Percentiles rank a stretch among this genome's conserved stretches.
Conservation (phyloP, 2,113 vertebrate species). For the Albula goreensis region DNA sequence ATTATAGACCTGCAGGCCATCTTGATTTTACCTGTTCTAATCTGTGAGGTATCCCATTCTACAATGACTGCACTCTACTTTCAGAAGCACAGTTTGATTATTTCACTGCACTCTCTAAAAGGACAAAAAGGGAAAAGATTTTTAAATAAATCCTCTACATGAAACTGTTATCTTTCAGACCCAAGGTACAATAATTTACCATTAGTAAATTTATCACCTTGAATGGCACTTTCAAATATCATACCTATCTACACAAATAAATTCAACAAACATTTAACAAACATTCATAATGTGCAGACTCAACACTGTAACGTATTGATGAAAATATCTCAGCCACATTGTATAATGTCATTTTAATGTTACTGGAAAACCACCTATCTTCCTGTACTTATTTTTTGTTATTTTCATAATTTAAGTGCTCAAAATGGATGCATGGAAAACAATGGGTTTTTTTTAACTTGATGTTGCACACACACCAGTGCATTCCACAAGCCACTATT, state of each 20-base stretch:
- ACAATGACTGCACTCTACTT: constrained; percentile 11
- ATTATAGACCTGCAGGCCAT: constrained; percentile 11
- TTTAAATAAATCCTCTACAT: neutral
- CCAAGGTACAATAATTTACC: neutral
- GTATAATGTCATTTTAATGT: no score
- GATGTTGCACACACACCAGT: neutral
- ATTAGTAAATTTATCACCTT: no score
- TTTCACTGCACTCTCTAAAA: constrained; percentile 5
- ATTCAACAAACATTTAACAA: no score
- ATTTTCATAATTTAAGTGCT: no score
- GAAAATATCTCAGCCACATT: no score
- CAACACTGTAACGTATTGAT: no score
- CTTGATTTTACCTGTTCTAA: neutral
- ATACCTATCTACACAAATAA: no score
- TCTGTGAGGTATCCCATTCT: constrained; percentile 15
- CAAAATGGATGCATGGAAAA: no score
- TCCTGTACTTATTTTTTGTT: no score
- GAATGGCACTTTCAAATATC: neutral
- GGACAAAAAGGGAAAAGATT: neutral
- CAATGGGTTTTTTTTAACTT: neutral
- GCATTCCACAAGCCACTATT: neutral
- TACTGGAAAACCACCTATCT: no score
- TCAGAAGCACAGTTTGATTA: neutral
- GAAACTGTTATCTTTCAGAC: neutral
- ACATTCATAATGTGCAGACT: no score